phyloP scores from a whole-genome alignment of 1,140 invertebrate genomes.

The Diuraphis noxia region DNA sequence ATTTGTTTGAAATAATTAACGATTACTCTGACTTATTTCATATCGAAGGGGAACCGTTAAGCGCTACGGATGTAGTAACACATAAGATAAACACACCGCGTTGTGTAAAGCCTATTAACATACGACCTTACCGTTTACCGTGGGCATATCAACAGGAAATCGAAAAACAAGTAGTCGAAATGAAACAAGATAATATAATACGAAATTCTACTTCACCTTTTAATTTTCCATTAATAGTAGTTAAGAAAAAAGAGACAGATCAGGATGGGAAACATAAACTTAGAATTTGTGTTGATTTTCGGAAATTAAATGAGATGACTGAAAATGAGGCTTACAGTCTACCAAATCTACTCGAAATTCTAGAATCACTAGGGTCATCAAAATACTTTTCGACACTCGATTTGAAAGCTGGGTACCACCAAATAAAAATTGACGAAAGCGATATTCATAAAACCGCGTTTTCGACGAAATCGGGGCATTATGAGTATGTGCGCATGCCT shows the following conservation, averaged over 20 bases:
- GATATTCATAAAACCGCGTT: background rate
- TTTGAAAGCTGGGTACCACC: background rate
- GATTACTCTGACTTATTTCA: background rate
- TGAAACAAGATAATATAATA: too few relatives aligned
- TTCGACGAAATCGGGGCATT: background rate
- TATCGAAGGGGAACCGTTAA: background rate
- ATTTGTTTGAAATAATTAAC: background rate
- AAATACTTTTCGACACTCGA: too few relatives aligned
- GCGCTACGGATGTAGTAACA: background rate
- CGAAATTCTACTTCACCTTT: too few relatives aligned
- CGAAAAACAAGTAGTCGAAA: background rate
- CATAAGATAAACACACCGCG: background rate
- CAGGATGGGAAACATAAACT: too few relatives aligned
- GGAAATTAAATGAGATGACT: too few relatives aligned
- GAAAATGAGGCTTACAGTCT: too few relatives aligned
- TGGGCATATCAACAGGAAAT: constrained; percentile 1
- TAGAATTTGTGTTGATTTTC: too few relatives aligned
- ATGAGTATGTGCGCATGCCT: constrained; percentile 60
- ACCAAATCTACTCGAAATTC: too few relatives aligned
- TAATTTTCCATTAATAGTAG: too few relatives aligned
- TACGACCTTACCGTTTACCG: background rate
- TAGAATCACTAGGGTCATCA: too few relatives aligned
- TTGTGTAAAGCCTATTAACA: constrained; percentile 3
- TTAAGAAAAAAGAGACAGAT: too few relatives aligned
- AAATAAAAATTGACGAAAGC: background rate